phyloP scores from a whole-genome alignment of 2,888 invertebrate genomes.

The Dioctria linearis region DNA sequence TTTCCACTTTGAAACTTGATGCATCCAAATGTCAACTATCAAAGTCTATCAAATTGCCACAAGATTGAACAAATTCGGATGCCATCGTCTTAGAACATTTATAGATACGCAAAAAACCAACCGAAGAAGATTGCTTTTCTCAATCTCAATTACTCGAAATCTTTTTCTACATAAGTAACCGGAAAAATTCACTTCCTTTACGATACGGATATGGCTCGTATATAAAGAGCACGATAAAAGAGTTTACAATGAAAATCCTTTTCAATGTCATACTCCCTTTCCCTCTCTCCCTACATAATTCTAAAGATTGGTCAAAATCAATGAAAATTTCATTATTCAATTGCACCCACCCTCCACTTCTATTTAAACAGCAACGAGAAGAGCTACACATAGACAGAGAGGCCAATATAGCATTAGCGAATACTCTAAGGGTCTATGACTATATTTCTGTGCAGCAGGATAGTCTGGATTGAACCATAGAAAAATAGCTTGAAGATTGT shows the following conservation, averaged over 20 bases:
- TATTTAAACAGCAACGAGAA: background rate
- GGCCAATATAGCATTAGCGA: too few relatives aligned
- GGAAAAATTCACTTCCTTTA: slow-evolving; percentile 13
- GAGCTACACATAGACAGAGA: too few relatives aligned
- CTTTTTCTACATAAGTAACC: slow-evolving; percentile 33
- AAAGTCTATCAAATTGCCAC: slow-evolving; percentile 11
- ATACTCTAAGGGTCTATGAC: too few relatives aligned
- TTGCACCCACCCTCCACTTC: slow-evolving; percentile 25
- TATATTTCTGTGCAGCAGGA: background rate
- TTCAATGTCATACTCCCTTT: background rate
- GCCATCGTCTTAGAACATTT: slow-evolving; percentile 9
- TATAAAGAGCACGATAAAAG: slow-evolving; percentile 8
- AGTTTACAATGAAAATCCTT: background rate
- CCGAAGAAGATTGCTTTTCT: slow-evolving; percentile 40
- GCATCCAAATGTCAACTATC: background rate
- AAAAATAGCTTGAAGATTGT: background rate
- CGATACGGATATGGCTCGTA: background rate
- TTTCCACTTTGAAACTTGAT: too few relatives aligned
- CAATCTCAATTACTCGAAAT: slow-evolving; percentile 48
- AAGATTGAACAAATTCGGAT: slow-evolving; percentile 28
- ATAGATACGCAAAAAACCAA: slow-evolving; percentile 19
- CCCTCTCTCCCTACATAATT: background rate
- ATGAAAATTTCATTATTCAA: slow-evolving; percentile 51
- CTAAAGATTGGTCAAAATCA: slow-evolving; percentile 17
- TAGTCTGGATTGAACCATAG: background rate